Base-by-base conservation (phyloP, 2,797 vertebrate genomes). In the Pipistrellus pygmaeus region DNA sequence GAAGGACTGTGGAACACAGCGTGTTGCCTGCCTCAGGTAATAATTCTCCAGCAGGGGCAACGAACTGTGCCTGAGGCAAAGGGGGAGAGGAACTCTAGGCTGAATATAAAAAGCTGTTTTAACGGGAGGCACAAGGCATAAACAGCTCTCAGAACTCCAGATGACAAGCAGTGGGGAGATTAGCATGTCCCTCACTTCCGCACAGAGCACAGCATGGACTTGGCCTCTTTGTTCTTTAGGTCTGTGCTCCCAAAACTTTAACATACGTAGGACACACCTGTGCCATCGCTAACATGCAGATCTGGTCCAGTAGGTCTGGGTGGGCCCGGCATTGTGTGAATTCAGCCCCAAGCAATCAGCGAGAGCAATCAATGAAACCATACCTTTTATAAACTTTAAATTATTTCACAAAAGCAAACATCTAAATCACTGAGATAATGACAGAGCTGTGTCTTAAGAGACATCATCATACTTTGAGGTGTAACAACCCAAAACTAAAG, bases 91-190 rank as follows among this genome's bases (percentile, higher is more conserved):
- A 91, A 71, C 3, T 15, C 32, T 21, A 46, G 25, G n/a, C 41
- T 69, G 3, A 92, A 93, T 69, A 66, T 44, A 51, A 69, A 90
- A 90, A 69, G 9, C 27, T 41, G 14, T 35, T 91, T 93, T 69
- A 32, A 51, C 21, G 83, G 81, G 44, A 83, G 17, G 6, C 68
- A 78, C 5, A 53, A 69, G 48, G n/a, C 32, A 89, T 55, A 82
- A 91, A 85, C 3, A 14, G 9, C 20, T 69, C 71, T 93, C 57
- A 86, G 23, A 78, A 75, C 18, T 91, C 23, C 46, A 95, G 69
- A 83, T 35, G 23, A 64, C 14, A 62, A 85, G 68, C 46, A 14
- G 8, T 57, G 11, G 2, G 27, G 21, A 82, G 25, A 71, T 89
- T 35, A 84, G 9, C 38, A 41, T 92, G 81, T 77, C 38, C 55